phyloP scores from a whole-genome alignment of 2,888 invertebrate genomes.

The Spodoptera littoralis region DNA sequence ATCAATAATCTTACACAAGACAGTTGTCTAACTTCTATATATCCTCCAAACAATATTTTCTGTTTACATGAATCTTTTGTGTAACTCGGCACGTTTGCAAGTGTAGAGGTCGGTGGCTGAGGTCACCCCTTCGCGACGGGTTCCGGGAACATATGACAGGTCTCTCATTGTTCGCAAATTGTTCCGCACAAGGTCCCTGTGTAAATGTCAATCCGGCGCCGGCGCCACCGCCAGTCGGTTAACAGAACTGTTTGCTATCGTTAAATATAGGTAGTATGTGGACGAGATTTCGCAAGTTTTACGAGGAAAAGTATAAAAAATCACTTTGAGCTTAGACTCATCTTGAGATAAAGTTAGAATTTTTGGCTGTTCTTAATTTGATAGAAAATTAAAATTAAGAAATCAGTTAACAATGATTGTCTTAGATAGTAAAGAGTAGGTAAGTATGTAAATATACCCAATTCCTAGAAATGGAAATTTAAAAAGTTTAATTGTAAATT shows the following conservation, averaged over 20 bases:
- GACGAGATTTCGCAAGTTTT: conserved; percentile 32
- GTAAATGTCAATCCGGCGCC: conserved; percentile 84
- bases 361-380: no score
- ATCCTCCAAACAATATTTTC: conserved; percentile 38
- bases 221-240: conserved; percentile 66
- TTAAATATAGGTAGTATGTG: conserved; percentile 49
- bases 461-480: no score
- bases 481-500: no score
- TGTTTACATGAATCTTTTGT: conserved; percentile 52
- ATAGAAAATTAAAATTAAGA: no score
- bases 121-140: conserved; percentile 74
- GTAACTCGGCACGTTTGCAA: conserved; percentile 54
- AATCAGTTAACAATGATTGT: no score
- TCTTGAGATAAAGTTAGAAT: no score
- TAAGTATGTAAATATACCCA: no score
- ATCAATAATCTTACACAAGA: conserved; percentile 21
- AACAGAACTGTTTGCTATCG: conserved; percentile 51
- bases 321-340: no score
- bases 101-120: conserved; percentile 73
- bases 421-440: no score
- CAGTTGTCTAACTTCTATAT: conserved; percentile 32
- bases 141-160: conserved; percentile 85
- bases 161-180: conserved; percentile 82
- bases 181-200: conserved; percentile 79
- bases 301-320: conserved; percentile 12